These are phyloP conservation scores for Heliornis fulica DNA, from an alignment of 2,113 vertebrate genomes.

Conservation along the genomic window DNA sequence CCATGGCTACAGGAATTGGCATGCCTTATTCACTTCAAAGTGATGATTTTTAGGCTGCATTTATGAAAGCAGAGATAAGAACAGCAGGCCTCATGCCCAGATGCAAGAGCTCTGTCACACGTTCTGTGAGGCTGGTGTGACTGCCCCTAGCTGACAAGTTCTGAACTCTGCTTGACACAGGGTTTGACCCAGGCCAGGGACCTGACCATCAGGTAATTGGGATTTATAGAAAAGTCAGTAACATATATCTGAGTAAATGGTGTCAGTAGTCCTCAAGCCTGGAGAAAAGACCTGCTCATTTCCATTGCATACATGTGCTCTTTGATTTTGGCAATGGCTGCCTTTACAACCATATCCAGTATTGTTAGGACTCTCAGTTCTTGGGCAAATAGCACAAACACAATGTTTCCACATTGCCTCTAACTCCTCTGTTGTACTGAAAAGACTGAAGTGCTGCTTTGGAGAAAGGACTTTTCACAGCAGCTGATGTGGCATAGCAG, in stretches of 20 bases:
- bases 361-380: neutral
- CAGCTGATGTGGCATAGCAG: neutral
- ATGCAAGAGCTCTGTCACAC: neutral
- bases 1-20: neutral
- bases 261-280: neutral
- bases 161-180: neutral
- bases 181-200: neutral
- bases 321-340: neutral
- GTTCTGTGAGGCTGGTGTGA: neutral
- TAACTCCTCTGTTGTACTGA: neutral
- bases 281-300: neutral
- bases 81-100: neutral
- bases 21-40: neutral
- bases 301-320: neutral
- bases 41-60: neutral
- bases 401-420: neutral
- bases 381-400: neutral
- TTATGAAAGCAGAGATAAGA: neutral
- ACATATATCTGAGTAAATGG: neutral
- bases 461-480: neutral
- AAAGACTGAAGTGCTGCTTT: neutral
- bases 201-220: neutral
- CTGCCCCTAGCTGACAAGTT: neutral
- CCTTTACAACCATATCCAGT: neutral
- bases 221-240: neutral